phyloP scores from a whole-genome alignment of 2,888 invertebrate species.

The Erynnis tages region DNA sequence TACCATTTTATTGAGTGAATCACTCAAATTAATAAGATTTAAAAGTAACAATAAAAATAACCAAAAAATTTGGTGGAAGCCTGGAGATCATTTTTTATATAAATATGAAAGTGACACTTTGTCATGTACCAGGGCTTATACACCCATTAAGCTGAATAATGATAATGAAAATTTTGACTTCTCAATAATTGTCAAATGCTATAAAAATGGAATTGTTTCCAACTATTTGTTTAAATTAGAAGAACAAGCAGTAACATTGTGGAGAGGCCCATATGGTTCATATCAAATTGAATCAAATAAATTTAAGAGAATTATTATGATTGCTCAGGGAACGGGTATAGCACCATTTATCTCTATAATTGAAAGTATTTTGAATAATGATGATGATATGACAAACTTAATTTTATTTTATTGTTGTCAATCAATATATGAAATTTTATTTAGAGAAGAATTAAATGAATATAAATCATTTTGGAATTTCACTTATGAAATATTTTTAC shows the following conservation, averaged over 20 bases:
- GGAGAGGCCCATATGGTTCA: conserved; percentile 88
- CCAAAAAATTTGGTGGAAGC: conserved; percentile 54
- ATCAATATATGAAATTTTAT: conserved; percentile 78
- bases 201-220: conserved; percentile 82
- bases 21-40: conserved; percentile 55
- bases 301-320: conserved; percentile 64
- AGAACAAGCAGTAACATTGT: conserved; percentile 76
- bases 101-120: conserved; percentile 44
- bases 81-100: conserved; percentile 67
- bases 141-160: conserved; percentile 51
- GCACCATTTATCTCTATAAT: conserved; percentile 86
- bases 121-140: conserved; percentile 62
- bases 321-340: conserved; percentile 88
- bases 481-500: conserved; percentile 82
- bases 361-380: conserved; percentile 82
- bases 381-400: conserved; percentile 84
- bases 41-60: conserved; percentile 35
- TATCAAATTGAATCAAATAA: conserved; percentile 69
- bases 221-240: conserved; percentile 69
- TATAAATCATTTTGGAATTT: conserved; percentile 88
- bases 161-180: conserved; percentile 60
- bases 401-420: conserved; percentile 84
- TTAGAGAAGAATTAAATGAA: conserved; percentile 82
- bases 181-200: conserved; percentile 83
- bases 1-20: conserved; percentile 44